Evolutionary conservation across 2,113 vertebrate genomes (phyloP).

Genomic region (Nothoprocta perdicaria): DNA sequence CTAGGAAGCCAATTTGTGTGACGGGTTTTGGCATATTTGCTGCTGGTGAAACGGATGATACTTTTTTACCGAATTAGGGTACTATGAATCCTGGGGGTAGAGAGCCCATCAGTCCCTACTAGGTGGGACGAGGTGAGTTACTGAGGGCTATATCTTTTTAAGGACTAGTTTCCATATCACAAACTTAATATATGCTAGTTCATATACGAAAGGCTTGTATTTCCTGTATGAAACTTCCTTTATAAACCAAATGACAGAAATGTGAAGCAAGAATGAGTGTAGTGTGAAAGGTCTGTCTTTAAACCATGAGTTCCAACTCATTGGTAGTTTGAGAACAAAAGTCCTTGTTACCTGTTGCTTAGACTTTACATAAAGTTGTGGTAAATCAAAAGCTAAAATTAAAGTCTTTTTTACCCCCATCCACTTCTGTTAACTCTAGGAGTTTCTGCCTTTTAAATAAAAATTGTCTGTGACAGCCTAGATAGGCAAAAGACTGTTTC

Average conservation of each 20-base stretch:
- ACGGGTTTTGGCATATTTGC: neutral
- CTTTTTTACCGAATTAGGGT: neutral
- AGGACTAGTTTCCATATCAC: neutral
- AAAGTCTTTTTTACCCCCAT: neutral
- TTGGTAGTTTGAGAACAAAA: neutral
- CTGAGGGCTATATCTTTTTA: neutral
- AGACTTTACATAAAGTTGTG: neutral
- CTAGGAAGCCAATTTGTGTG: neutral
- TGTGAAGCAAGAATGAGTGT: neutral
- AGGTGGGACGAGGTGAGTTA: neutral
- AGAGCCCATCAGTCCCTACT: neutral
- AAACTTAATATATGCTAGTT: neutral
- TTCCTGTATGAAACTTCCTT: slow-evolving; percentile 33
- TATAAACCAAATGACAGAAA: neutral
- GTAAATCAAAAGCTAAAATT: neutral
- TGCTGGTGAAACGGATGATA: neutral
- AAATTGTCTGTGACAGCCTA: neutral
- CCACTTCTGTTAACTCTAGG: neutral
- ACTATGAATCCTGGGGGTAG: neutral
- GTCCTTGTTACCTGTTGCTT: neutral
- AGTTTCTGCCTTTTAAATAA: neutral
- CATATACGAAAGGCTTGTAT: neutral
- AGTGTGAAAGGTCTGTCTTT: neutral
- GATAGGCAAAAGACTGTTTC: neutral
- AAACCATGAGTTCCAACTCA: neutral